A percentile compares a stretch with the other conserved stretches of the same genome.
Evolutionary conservation across 30 jellyfish, hydroid and myxozoan genomes (phyloP).

Genomic region (Pelagia noctiluca): DNA sequence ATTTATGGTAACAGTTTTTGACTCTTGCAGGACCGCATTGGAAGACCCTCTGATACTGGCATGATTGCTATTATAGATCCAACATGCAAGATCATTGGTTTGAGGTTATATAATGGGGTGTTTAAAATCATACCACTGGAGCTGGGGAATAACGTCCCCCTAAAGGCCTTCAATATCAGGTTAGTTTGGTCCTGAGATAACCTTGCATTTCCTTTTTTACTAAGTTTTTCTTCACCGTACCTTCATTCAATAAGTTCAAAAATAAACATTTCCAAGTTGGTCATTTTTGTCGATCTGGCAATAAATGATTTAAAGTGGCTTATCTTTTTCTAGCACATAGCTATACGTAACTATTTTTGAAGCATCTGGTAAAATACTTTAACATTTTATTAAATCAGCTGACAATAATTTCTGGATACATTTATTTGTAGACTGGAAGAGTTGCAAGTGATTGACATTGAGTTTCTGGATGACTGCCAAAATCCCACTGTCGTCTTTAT

Average conservation of each 20-base stretch:
- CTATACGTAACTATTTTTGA: too few species aligned
- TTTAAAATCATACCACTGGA: constrained; percentile 87
- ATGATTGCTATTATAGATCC: constrained; percentile 97
- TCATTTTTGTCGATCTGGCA: too few species aligned
- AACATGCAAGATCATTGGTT: constrained; percentile 89
- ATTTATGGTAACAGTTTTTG: too few species aligned
- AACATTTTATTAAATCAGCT: too few species aligned
- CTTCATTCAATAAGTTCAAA: too few species aligned
- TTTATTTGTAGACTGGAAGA: constrained; percentile 81
- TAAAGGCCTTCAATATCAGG: constrained; percentile 95
- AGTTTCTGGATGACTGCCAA: constrained; percentile 89
- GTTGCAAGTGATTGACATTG: constrained; percentile 89
- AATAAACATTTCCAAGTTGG: too few species aligned
- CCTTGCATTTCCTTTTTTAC: constrained; percentile 26
- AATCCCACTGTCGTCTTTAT: constrained; percentile 88
- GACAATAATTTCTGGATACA: not conserved
- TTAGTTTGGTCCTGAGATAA: constrained; percentile 40
- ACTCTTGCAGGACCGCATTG: constrained; percentile 87
- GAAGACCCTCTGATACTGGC: constrained; percentile 94
- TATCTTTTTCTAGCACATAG: too few species aligned
- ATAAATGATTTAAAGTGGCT: too few species aligned
- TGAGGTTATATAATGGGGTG: constrained; percentile 88
- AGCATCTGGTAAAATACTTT: too few species aligned
- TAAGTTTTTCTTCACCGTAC: too few species aligned
- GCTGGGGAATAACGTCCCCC: constrained; percentile 82